Conservation (phyloP, 2,888 invertebrate species). For the Torymus auratus region DNA sequence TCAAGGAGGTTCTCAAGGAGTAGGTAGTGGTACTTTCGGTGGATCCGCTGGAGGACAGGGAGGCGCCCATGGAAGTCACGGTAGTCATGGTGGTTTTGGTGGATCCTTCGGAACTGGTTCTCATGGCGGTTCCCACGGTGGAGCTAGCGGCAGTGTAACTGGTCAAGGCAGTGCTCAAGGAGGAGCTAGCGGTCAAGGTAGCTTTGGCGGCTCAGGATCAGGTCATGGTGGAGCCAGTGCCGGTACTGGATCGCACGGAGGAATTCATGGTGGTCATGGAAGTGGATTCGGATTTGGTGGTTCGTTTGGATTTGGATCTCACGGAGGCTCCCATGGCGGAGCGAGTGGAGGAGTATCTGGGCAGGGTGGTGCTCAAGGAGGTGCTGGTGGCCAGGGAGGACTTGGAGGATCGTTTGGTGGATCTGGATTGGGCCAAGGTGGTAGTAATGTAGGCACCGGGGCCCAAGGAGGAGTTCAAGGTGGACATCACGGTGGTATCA, state of each 20-base stretch:
- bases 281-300: neutral
- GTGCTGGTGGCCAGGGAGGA: neutral
- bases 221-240: constrained; percentile 5
- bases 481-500: neutral
- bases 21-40: too few relatives aligned
- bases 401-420: neutral
- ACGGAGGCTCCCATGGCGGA: neutral
- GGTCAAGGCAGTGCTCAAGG: neutral
- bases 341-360: too few relatives aligned
- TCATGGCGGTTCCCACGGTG: neutral
- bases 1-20: too few relatives aligned
- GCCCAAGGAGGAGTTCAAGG: constrained; percentile 1
- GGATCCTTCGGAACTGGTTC: too few relatives aligned
- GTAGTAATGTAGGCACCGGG: neutral
- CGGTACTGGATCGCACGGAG: neutral
- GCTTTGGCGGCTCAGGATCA: neutral
- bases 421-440: neutral
- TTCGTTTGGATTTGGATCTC: neutral
- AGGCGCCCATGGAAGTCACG: neutral
- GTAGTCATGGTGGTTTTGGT: neutral
- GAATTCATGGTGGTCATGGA: neutral
- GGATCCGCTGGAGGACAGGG: neutral
- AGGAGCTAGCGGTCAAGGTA: too few relatives aligned
- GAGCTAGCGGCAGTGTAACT: neutral
- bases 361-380: too few relatives aligned